Conservation (phyloP, 2,113 vertebrate species). For the Campylorhamphus procurvoides region DNA sequence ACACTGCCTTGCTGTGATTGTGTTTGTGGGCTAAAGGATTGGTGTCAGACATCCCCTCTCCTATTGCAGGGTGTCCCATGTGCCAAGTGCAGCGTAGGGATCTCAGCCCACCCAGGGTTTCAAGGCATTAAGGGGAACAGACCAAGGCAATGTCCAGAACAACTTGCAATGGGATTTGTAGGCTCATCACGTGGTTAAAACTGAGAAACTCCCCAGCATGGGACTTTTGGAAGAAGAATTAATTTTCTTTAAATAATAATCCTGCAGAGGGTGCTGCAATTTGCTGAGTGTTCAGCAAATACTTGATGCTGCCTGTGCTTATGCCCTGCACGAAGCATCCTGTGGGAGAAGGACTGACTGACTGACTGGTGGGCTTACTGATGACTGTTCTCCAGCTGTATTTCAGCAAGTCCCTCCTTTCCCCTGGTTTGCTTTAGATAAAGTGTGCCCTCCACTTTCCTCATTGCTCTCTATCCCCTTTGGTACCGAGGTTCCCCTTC, state of each 20-base stretch:
- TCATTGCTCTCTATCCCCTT: background rate
- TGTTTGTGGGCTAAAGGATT: background rate
- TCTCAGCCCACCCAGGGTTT: background rate
- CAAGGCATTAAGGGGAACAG: background rate
- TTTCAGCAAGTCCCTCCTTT: background rate
- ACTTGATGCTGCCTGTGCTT: background rate
- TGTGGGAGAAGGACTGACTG: background rate
- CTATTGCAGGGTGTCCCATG: fast-evolving
- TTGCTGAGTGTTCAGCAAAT: background rate
- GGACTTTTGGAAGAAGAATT: background rate
- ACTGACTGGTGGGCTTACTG: background rate
- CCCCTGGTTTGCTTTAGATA: background rate
- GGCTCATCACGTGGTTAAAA: background rate
- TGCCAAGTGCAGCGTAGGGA: background rate
- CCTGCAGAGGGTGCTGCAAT: fast-evolving
- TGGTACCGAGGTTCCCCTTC: background rate
- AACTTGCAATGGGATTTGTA: background rate
- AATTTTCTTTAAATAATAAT: background rate
- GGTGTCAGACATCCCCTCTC: background rate
- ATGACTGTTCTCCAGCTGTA: background rate
- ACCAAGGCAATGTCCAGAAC: background rate
- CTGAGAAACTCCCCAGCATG: background rate
- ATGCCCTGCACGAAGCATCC: background rate
- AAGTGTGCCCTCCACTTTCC: background rate
- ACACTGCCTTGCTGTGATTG: background rate